phyloP scores from a whole-genome alignment of 2,113 vertebrate genomes.

The Phaethon lepturus region DNA sequence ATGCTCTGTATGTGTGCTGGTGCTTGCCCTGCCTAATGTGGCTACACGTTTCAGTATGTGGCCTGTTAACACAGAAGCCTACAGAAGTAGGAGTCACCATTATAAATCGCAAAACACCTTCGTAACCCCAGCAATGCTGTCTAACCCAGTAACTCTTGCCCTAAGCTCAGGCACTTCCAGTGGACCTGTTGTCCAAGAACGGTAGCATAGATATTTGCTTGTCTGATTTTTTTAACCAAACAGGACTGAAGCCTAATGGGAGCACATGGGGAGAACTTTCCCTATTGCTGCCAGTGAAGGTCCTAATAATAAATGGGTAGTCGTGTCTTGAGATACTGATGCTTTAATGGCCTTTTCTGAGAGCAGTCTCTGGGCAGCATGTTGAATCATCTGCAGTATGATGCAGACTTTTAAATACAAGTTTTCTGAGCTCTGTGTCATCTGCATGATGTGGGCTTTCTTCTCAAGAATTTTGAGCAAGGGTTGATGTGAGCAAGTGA shows the following conservation, averaged over 20 bases:
- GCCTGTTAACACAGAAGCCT: background rate
- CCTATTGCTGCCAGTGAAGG: background rate
- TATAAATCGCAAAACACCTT: background rate
- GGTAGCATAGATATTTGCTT: background rate
- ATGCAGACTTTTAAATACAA: background rate
- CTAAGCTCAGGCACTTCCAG: background rate
- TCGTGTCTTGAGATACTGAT: background rate
- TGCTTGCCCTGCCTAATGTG: background rate
- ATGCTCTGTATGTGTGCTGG: background rate
- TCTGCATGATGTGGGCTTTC: background rate
- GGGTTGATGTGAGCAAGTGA: background rate
- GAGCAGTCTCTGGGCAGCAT: background rate
- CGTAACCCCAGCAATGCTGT: background rate
- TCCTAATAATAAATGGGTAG: background rate
- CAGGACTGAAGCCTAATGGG: background rate
- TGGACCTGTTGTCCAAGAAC: background rate
- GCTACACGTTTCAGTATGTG: background rate
- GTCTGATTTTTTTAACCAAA: background rate
- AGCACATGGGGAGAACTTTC: background rate
- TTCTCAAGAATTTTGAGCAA: background rate
- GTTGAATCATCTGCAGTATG: background rate
- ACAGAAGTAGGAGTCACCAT: background rate
- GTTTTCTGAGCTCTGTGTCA: background rate
- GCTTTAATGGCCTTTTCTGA: background rate
- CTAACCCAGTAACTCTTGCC: background rate